Percentiles rank a stretch among this genome's conserved stretches.
Conservation (phyloP, 2,888 invertebrate genomes). For the Caenorhabditis doughertyi region DNA sequence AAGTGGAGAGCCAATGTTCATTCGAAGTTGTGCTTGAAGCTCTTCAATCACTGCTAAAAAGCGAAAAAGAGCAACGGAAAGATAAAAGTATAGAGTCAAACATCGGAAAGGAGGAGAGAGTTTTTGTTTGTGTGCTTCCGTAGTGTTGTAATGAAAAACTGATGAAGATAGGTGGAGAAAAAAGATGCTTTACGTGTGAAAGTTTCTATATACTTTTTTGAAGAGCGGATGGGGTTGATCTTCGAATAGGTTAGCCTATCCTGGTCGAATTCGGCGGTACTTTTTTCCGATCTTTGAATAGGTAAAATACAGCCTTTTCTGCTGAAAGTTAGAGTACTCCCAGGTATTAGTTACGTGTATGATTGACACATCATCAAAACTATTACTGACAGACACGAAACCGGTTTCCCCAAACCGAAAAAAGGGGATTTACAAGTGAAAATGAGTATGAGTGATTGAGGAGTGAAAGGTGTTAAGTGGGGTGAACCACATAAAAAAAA, state of each 20-base stretch:
- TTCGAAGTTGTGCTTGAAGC: too few relatives aligned
- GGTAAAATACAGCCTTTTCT: too few relatives aligned
- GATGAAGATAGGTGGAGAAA: background rate
- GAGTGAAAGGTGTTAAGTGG: slow-evolving; percentile 17
- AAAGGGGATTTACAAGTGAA: slow-evolving; percentile 10
- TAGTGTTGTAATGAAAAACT: background rate
- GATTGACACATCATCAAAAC: slow-evolving; percentile 23
- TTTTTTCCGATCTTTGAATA: too few relatives aligned
- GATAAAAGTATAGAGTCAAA: background rate
- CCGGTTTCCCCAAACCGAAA: background rate
- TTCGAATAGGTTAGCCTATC: too few relatives aligned
- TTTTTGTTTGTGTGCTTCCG: too few relatives aligned
- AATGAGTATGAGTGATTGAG: background rate
- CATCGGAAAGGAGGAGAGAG: background rate
- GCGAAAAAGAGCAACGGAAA: background rate
- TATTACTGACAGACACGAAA: slow-evolving; percentile 2
- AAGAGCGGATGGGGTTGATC: too few relatives aligned
- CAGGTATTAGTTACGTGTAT: background rate
- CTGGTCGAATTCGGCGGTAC: too few relatives aligned
- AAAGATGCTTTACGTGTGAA: background rate
- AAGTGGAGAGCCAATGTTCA: too few relatives aligned
- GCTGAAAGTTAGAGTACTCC: too few relatives aligned
- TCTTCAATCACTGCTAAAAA: too few relatives aligned
- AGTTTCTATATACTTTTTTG: background rate
- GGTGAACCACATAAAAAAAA: background rate